Conservation (phyloP, 2,888 invertebrate species). For the Pherbina coryleti region DNA sequence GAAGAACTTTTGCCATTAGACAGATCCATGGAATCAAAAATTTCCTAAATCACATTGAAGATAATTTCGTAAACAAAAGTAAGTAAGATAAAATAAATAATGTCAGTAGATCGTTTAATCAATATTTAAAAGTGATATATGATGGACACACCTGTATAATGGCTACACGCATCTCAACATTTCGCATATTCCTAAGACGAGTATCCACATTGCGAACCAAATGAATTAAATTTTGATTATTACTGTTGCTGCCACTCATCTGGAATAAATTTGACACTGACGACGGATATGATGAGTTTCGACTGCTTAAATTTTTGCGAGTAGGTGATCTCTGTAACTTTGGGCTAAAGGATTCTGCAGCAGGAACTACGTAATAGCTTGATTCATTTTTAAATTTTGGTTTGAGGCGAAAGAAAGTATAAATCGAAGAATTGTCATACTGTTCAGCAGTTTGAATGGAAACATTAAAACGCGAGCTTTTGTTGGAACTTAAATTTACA, state of each 20-base stretch:
- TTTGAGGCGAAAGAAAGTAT: background rate
- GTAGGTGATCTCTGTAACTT: background rate
- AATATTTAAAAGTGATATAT: background rate
- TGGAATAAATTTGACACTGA: background rate
- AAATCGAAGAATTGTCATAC: background rate
- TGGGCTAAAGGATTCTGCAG: too few species aligned
- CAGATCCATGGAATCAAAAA: conserved; percentile 67
- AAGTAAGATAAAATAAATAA: background rate
- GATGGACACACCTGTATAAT: conserved; percentile 62
- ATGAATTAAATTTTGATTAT: conserved; percentile 61
- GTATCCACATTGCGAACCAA: conserved; percentile 62
- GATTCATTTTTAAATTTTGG: background rate
- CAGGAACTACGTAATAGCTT: background rate
- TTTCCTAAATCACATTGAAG: conserved; percentile 57
- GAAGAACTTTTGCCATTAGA: conserved; percentile 45
- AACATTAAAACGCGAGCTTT: background rate
- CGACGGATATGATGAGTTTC: background rate
- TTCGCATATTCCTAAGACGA: conserved; percentile 63
- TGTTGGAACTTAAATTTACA: background rate
- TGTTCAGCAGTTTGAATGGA: background rate
- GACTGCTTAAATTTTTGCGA: background rate
- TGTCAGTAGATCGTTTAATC: background rate
- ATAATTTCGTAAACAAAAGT: background rate
- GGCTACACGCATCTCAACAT: conserved; percentile 66
- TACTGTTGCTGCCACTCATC: conserved; percentile 45